Evolutionary conservation across 2,888 invertebrate species (phyloP), one percentile per base, ranked within the genome.

Genomic region (Frankliniella intonsa): DNA sequence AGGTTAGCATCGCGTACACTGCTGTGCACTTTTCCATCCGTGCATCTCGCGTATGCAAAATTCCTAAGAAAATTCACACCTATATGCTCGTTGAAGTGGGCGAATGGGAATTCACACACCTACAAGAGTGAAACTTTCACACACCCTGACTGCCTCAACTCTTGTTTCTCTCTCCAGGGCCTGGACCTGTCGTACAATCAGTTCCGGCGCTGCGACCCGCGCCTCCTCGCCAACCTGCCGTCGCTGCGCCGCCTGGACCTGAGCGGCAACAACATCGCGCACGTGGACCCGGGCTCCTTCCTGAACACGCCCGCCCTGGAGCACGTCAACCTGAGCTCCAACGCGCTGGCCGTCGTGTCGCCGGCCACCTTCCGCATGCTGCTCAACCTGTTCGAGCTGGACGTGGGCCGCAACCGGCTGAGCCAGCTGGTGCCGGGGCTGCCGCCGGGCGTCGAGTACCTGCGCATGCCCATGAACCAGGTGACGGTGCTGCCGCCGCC

Each of bases 151-250:
- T 38, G 38, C 38, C 3, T 5, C 3, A 38, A 5, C 38, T 5
- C 38, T 5, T 38, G 38, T 5, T 19, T 55, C 14, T 14, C 17
- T 55, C 55, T 86, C 81, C 86, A 90, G 88, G 96, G 96, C 0
- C 88, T 97, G 82, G 96, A 96, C 88, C 88, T 96, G 65, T 93
- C 95, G 0, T 90, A 90, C 83, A 96, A 96, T 86, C 92, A 91
- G 84, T 93, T 95, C 85, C 90, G 92, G 83, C 90, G 91, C 27
- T 87, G 96, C 25, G 94, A 94, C 86, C 92, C 93, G 0, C 90
- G 92, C 82, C 88, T 95, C n/a, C 87, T 95, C 65, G 91, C 91
- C 14, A 94, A 95, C 84, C 87, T 95, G 81, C 95, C 95, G 25
- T 93, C 93, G 0, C 87, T 96, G 81, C 89, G 95, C 83, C 91